Conservation (phyloP, 2,888 invertebrate species). For the Emmelina monodactyla region DNA sequence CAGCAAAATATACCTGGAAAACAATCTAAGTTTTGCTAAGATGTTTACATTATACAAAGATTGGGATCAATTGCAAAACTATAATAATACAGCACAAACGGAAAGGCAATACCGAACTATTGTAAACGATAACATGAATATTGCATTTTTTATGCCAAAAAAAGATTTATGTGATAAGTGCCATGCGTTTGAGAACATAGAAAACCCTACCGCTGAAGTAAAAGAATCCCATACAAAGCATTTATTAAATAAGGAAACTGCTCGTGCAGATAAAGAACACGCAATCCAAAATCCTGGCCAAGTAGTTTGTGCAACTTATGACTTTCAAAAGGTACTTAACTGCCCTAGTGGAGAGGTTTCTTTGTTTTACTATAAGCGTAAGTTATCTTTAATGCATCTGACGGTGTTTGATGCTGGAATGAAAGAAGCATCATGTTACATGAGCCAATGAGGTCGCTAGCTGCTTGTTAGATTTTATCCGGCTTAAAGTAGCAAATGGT, state of each 20-base stretch:
- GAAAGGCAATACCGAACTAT: constrained; percentile 13
- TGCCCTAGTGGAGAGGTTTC: constrained; percentile 13
- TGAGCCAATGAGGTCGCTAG: constrained; percentile 17
- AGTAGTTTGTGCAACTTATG: constrained; percentile 13
- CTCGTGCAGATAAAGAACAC: constrained; percentile 9
- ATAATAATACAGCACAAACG: constrained; percentile 8
- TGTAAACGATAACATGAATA: constrained; percentile 11
- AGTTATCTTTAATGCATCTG: constrained; percentile 13
- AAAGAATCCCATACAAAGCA: constrained; percentile 5
- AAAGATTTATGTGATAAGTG: constrained; percentile 13
- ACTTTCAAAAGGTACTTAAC: constrained; percentile 16
- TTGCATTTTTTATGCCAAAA: constrained; percentile 10
- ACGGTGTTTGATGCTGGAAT: constrained; percentile 12
- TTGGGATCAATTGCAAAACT: constrained; percentile 12
- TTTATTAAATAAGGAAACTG: constrained; percentile 4
- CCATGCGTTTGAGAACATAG: constrained; percentile 7
- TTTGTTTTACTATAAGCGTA: constrained; percentile 16
- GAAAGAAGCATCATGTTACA: constrained; percentile 14
- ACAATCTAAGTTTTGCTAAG: constrained; percentile 10
- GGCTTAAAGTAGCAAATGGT: background rate
- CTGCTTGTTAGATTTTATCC: constrained; percentile 6
- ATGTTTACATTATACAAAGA: constrained; percentile 14
- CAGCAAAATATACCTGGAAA: constrained; percentile 10
- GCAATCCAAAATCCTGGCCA: constrained; percentile 6
- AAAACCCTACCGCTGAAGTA: constrained; percentile 3